A percentile compares a stretch with the other conserved stretches of the same genome.
phyloP scores from a whole-genome alignment of 2,113 vertebrate species.

The Dipodomys spectabilis region DNA sequence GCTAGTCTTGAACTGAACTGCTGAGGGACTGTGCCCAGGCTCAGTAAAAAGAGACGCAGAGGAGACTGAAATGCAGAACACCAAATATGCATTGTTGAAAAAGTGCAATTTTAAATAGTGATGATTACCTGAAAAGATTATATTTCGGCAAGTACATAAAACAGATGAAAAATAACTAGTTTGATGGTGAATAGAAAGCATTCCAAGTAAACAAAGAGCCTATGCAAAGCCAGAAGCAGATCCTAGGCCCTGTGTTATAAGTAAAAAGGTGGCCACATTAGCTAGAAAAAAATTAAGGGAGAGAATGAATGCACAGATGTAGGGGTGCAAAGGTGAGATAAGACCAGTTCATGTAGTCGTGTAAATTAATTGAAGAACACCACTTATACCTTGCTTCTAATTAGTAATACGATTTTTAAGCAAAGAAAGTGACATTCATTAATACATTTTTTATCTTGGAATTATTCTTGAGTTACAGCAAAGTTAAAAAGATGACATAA shows the following conservation, averaged over 20 bases:
- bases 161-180: not conserved
- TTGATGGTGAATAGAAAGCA: not conserved
- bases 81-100: not conserved
- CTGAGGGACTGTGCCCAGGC: too few relatives aligned
- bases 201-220: not conserved
- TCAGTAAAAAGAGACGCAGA: not conserved
- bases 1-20: too few relatives aligned
- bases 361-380: not conserved
- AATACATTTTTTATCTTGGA: not conserved
- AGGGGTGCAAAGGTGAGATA: not conserved
- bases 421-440: not conserved
- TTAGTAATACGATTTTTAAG: not conserved
- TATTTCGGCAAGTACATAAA: not conserved
- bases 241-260: not conserved
- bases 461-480: constrained; percentile 24
- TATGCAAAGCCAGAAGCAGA: not conserved
- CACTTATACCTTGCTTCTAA: not conserved
- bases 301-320: not conserved
- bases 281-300: not conserved
- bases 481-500: not conserved
- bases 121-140: not conserved
- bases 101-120: not conserved
- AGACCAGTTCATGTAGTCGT: not conserved
- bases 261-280: not conserved
- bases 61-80: not conserved